Conservation (phyloP, 2,113 vertebrate species). For the Gavialis gangeticus region DNA sequence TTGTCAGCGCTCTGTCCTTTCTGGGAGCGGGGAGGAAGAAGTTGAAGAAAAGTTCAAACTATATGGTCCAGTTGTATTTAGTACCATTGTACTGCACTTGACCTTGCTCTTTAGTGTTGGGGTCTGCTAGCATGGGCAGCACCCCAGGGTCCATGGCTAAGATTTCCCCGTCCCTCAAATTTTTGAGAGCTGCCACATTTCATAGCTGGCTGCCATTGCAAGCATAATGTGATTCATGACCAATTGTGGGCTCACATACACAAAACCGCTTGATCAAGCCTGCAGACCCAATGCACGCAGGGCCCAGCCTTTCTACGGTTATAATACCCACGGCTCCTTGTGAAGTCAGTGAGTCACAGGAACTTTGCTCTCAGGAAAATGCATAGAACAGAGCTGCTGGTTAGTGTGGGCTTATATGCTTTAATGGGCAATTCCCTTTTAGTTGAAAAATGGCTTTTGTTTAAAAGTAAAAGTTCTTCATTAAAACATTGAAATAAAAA, state of each 20-base stretch:
- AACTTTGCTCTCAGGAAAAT: background rate
- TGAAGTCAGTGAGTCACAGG: accelerated
- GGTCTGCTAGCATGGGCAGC: no score
- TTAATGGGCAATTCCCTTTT: background rate
- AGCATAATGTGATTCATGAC: background rate
- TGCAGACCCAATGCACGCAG: background rate
- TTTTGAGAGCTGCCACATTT: background rate
- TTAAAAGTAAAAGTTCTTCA: background rate
- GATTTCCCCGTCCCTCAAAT: background rate
- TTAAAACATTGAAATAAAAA: background rate
- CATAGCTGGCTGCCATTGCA: background rate
- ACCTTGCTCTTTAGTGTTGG: background rate
- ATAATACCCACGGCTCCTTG: background rate
- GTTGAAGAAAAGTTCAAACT: background rate
- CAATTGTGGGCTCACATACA: background rate
- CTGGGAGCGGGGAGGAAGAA: background rate
- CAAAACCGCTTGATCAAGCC: background rate
- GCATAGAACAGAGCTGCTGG: background rate
- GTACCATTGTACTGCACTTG: background rate
- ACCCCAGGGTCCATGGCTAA: background rate
- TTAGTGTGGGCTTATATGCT: background rate
- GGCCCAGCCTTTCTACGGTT: background rate
- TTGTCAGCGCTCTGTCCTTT: background rate
- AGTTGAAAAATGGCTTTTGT: background rate
- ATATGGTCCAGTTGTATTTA: background rate